These are phyloP conservation scores for Trogon surrucura DNA, from an alignment of 2,113 vertebrate genomes.

Conservation along the genomic window DNA sequence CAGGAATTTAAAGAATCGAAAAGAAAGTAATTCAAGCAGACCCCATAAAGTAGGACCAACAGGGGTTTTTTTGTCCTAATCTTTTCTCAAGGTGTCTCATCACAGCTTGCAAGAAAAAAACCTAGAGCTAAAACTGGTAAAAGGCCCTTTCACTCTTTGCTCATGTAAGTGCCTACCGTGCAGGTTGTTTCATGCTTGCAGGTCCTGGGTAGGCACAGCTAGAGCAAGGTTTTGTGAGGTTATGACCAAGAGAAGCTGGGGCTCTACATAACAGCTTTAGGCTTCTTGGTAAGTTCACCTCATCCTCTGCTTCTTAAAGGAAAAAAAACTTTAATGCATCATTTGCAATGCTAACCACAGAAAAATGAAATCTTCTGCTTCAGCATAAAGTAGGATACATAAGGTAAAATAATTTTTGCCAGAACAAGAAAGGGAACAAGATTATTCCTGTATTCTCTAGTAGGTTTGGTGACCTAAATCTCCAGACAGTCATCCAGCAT, in stretches of 20 bases:
- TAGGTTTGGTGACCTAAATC: neutral
- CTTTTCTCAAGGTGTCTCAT: neutral
- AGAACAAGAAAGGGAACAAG: neutral
- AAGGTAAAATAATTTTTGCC: neutral
- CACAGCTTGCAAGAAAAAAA: neutral
- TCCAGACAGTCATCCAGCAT: neutral
- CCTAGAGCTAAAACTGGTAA: neutral
- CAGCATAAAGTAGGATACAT: neutral
- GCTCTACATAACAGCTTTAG: neutral
- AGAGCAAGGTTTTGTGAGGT: neutral
- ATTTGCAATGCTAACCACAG: conserved; percentile 42
- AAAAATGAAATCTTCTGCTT: neutral
- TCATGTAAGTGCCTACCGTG: neutral
- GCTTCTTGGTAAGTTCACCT: conserved; percentile 10
- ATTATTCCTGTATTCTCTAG: neutral
- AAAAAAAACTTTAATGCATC: conserved; percentile 4
- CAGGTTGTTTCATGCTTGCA: neutral
- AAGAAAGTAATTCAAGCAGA: neutral
- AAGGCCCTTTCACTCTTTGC: neutral
- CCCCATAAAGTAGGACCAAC: neutral
- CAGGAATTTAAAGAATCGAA: neutral
- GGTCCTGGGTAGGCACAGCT: neutral
- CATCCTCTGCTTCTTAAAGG: conserved; percentile 32
- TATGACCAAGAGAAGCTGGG: neutral
- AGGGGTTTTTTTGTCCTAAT: neutral